Evolutionary conservation across 2,113 vertebrate genomes (phyloP).

Genomic region (Oreochromis niloticus): DNA sequence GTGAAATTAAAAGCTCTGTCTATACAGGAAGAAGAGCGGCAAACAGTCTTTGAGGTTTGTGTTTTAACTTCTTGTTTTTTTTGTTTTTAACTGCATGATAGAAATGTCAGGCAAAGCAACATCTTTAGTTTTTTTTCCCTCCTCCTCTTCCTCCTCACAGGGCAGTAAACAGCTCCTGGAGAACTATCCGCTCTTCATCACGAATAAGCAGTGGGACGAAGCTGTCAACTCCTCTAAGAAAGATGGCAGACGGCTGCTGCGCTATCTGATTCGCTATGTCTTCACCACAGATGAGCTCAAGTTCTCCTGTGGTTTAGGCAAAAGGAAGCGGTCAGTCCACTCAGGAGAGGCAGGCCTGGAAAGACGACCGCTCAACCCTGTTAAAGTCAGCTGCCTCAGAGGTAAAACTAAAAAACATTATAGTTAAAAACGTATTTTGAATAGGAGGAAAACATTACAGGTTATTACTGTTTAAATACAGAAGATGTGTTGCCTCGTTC

Average conservation of each 20-base stretch:
- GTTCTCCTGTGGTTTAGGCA: constrained; percentile 98
- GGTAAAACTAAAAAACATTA: constrained; percentile 67
- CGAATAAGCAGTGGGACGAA: constrained; percentile 98
- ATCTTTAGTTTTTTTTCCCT: neutral
- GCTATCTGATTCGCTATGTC: constrained; percentile 98
- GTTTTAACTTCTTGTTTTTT: neutral
- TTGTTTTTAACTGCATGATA: neutral
- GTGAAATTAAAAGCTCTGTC: constrained; percentile 9
- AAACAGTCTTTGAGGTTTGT: constrained; percentile 66
- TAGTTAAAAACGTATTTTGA: neutral
- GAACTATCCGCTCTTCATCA: constrained; percentile 99
- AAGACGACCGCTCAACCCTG: constrained; percentile 95
- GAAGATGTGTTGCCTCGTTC: neutral
- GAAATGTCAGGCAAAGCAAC: neutral
- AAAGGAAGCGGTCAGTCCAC: constrained; percentile 98
- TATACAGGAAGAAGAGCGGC: constrained; percentile 65
- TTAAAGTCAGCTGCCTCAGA: constrained; percentile 99
- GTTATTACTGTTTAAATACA: neutral
- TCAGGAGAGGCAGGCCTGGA: constrained; percentile 93
- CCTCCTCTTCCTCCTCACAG: constrained; percentile 64
- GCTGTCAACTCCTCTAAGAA: constrained; percentile 99
- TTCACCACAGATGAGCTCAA: constrained; percentile 99
- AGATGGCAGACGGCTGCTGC: constrained; percentile 91
- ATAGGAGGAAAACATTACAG: neutral
- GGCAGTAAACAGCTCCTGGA: constrained; percentile 97